These are phyloP conservation scores for Drosophila bipectinata DNA, from an alignment of 1,140 invertebrate species.

Conservation along the genomic window DNA sequence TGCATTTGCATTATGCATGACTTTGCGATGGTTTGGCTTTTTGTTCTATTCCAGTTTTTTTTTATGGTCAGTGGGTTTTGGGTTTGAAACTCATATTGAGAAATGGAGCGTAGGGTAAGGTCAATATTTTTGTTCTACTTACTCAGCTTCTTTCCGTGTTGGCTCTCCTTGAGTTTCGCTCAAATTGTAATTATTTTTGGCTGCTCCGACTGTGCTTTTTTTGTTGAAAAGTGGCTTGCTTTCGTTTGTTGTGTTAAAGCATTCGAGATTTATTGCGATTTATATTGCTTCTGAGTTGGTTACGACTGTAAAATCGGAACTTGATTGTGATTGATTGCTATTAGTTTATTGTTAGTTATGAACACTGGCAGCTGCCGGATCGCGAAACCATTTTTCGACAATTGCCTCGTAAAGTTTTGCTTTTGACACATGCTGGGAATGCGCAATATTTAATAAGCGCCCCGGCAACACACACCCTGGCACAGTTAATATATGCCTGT, in stretches of 20 bases:
- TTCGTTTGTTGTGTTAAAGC: conserved; percentile 22
- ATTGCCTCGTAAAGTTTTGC: conserved; percentile 59
- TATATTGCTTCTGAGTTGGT: conserved; percentile 56
- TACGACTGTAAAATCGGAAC: conserved; percentile 43
- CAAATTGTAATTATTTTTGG: conserved; percentile 40
- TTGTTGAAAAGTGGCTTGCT: conserved; percentile 13
- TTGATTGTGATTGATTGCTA: conserved; percentile 35
- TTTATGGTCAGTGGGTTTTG: conserved; percentile 15
- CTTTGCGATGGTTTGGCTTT: conserved; percentile 40
- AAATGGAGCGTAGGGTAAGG: conserved; percentile 26
- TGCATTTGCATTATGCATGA: conserved; percentile 74
- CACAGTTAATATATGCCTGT: conserved; percentile 46
- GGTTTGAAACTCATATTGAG: background rate
- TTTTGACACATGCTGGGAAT: conserved; percentile 62
- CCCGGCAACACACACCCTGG: conserved; percentile 2
- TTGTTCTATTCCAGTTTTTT: conserved; percentile 24
- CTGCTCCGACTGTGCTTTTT: conserved; percentile 14
- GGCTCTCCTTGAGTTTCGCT: conserved; percentile 12
- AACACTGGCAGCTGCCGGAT: conserved; percentile 44
- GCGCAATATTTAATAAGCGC: conserved; percentile 77
- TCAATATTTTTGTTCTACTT: conserved; percentile 21
- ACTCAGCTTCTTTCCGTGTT: conserved; percentile 32
- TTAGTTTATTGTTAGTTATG: conserved; percentile 41
- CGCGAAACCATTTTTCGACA: conserved; percentile 63
- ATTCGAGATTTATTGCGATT: conserved; percentile 59